Base-by-base conservation (phyloP, 1,140 invertebrate species). In the Drepana arcuata region DNA sequence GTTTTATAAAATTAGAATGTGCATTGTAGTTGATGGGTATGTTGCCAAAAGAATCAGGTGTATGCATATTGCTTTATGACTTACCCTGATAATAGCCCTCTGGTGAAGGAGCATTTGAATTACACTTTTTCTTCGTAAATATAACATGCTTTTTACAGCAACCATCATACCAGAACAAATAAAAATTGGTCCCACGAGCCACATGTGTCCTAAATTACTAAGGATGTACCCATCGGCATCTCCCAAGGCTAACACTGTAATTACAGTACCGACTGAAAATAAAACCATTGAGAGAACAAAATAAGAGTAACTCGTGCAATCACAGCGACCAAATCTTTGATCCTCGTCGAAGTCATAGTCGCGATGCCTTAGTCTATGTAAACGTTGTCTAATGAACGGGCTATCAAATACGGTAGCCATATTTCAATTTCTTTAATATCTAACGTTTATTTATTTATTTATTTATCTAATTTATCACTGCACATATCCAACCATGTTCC, bases 101-200 rank as follows among this genome's bases (percentile, higher is more conserved):
- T 89, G 88, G 48, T 88, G 85, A 10, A 88, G 68, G 21, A 90
- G 80, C 86, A 90, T 88, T 64, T 89, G 86, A 35, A 90, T 87
- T 24, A 90, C 84, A 58, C 87, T 88, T 63, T 89, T 89, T 62
- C 87, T 85, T 48, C 88, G 69, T 29, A 90, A 72, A 67, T 90
- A 90, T 16, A 90, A 63, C 75, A 89, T 87, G 56, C 87, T 89
- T 61, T 89, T 90, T 1, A 89, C 86, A 28, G 88, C 89, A 18
- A 90, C 85, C 88, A 90, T 89, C 48, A 89, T 84, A 31, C 88
- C 88, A 23, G 88, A 89, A 72, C 88, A 88, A 45, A 90, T 89
- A 65, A 89, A 89, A 57, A 90, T 87, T 7, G 88, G 88, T 42
- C 88, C 89, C 11, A 90, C 86, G 4, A 90, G 78, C 88, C 88